Percentiles rank a stretch among this genome's conserved stretches.
Conservation (phyloP, 1,140 invertebrate genomes). For the Trachymyrmex septentrionalis region DNA sequence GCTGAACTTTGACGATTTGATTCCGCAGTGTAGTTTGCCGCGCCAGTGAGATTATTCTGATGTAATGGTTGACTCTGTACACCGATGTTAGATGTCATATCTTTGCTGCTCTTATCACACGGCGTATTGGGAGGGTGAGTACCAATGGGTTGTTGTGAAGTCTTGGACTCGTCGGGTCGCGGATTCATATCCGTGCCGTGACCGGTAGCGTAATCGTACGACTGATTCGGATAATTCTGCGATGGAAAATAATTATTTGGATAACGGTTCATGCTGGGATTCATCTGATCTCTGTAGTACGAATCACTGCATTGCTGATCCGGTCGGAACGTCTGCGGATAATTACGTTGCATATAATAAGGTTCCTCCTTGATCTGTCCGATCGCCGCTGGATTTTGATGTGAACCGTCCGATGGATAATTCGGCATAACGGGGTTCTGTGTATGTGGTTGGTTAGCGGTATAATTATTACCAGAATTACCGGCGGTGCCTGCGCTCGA, state of each 20-base stretch:
- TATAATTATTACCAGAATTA: conserved; percentile 74
- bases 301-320: conserved; percentile 81
- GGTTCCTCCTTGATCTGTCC: conserved; percentile 80
- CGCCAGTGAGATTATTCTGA: conserved; percentile 68
- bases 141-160: conserved; percentile 50
- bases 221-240: conserved; percentile 82
- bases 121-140: conserved; percentile 57
- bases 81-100: conserved; percentile 74
- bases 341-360: conserved; percentile 83
- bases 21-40: conserved; percentile 68
- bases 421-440: conserved; percentile 72
- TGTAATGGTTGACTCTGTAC: conserved; percentile 76
- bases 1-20: conserved; percentile 67
- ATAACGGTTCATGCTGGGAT: conserved; percentile 78
- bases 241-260: conserved; percentile 81
- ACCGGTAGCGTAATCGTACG: conserved; percentile 78
- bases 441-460: conserved; percentile 71
- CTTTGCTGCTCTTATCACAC: conserved; percentile 76
- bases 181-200: conserved; percentile 67
- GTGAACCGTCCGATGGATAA: conserved; percentile 71
- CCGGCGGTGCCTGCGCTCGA: conserved; percentile 65
- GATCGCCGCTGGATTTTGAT: conserved; percentile 66
- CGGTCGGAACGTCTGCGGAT: conserved; percentile 76
- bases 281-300: conserved; percentile 79
- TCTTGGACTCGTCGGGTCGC: conserved; percentile 70